These are phyloP conservation scores for Limnephilus auricula DNA, from an alignment of 2,888 invertebrate genomes.

Conservation along the genomic window DNA sequence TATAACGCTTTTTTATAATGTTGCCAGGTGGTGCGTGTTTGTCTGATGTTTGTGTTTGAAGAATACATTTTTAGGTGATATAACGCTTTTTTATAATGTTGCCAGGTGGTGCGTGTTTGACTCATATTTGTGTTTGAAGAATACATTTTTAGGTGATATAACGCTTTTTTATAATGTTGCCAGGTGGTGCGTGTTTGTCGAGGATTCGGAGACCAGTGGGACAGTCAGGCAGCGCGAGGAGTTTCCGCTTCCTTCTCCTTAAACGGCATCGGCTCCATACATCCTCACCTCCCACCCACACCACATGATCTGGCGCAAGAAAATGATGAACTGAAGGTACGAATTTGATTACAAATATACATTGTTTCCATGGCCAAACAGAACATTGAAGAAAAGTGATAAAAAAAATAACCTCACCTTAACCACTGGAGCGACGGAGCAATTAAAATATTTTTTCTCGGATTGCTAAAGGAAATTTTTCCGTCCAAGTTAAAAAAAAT, in stretches of 20 bases:
- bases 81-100: no score
- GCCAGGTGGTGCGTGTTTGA: constrained; percentile 87
- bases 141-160: neutral
- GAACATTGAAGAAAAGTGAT: no score
- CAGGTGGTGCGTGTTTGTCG: constrained; percentile 88
- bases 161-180: no score
- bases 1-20: no score
- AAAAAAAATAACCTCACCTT: no score
- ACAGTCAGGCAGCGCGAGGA: constrained; percentile 89
- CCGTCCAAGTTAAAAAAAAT: no score
- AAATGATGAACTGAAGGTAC: constrained; percentile 92
- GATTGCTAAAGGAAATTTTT: no score
- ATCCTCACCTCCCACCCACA: constrained; percentile 80
- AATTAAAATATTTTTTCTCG: no score
- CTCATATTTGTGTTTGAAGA: no score
- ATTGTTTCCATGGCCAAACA: neutral
- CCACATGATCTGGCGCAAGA: constrained; percentile 92
- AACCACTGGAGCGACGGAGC: no score
- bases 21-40: constrained; percentile 85
- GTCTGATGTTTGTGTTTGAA: no score
- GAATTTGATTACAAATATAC: neutral
- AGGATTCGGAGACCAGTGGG: constrained; percentile 94
- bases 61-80: neutral
- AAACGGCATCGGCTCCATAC: constrained; percentile 89
- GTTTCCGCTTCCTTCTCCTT: constrained; percentile 91